Percentiles rank a stretch among this genome's conserved stretches.
Conservation (phyloP, 2,113 vertebrate species). For the Bubo bubo region DNA sequence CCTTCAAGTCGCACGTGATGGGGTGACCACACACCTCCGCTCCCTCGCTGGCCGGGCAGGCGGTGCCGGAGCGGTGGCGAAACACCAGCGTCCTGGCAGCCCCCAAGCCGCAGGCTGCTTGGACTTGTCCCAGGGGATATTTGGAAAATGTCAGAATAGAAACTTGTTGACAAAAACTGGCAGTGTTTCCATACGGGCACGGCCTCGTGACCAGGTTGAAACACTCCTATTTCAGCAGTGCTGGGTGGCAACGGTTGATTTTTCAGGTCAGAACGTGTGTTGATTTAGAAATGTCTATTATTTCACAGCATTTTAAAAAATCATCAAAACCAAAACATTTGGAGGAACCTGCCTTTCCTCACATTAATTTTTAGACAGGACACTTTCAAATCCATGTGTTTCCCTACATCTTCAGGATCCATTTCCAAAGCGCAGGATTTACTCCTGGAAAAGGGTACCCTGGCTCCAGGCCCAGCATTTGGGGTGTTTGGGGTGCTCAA, state of each 20-base stretch:
- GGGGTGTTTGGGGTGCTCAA: not conserved
- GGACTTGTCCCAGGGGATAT: conserved; percentile 43
- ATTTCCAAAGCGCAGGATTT: not conserved
- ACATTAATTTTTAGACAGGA: not conserved
- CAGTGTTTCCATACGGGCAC: not conserved
- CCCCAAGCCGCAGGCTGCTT: not conserved
- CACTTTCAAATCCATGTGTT: not conserved
- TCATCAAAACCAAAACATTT: not conserved
- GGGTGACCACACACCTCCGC: not conserved
- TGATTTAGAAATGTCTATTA: not conserved
- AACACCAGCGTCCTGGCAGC: not conserved
- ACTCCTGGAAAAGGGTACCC: not conserved
- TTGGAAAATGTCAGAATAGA: conserved; percentile 52
- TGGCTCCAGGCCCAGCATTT: not conserved
- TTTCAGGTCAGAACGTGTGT: not conserved
- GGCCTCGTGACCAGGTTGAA: not conserved
- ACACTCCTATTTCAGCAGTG: not conserved
- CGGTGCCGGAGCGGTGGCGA: fast-evolving
- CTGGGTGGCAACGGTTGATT: not conserved
- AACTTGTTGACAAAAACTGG: conserved; percentile 56
- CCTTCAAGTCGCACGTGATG: not conserved
- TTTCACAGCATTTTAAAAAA: not conserved
- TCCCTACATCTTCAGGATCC: fast-evolving
- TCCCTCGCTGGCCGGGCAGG: not conserved
- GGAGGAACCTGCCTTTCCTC: not conserved